phyloP scores from a whole-genome alignment of 1,140 invertebrate species.

The Caenorhabditis remanei region DNA sequence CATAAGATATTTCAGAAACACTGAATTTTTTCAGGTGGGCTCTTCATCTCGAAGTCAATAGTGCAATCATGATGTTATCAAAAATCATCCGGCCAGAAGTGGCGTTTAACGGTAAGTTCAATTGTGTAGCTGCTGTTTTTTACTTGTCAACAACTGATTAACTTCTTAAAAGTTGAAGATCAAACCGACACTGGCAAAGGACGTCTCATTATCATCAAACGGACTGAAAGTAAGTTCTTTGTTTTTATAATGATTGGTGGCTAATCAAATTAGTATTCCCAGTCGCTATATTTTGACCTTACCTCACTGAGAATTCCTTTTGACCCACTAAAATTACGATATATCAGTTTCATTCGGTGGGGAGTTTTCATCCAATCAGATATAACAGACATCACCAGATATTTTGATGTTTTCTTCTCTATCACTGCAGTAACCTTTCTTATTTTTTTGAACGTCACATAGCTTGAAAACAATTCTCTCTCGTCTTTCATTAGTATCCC shows the following conservation, averaged over 20 bases:
- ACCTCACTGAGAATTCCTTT: not conserved
- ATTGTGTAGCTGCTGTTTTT: not conserved
- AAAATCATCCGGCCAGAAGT: constrained; percentile 43
- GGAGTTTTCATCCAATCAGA: not conserved
- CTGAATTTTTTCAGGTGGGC: not conserved
- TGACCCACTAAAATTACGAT: not conserved
- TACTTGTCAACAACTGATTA: not conserved
- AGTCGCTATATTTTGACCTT: not conserved
- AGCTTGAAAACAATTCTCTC: constrained; percentile 5
- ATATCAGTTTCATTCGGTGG: no score
- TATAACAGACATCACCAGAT: constrained; percentile 32
- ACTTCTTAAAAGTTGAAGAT: constrained; percentile 24
- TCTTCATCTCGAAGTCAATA: not conserved
- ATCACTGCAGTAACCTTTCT: not conserved
- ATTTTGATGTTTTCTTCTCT: not conserved
- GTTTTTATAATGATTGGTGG: not conserved
- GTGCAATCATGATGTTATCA: constrained; percentile 24
- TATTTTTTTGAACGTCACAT: not conserved
- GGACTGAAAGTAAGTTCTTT: constrained; percentile 10
- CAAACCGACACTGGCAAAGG: constrained; percentile 28
- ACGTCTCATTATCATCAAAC: constrained; percentile 13
- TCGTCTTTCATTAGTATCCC: not conserved
- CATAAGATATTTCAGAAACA: no score
- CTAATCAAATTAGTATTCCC: not conserved
- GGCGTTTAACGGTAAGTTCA: constrained; percentile 24